Percentiles rank a stretch among this genome's conserved stretches.
Conservation (phyloP, 2,797 vertebrate species). For the Pipistrellus pipistrellus region DNA sequence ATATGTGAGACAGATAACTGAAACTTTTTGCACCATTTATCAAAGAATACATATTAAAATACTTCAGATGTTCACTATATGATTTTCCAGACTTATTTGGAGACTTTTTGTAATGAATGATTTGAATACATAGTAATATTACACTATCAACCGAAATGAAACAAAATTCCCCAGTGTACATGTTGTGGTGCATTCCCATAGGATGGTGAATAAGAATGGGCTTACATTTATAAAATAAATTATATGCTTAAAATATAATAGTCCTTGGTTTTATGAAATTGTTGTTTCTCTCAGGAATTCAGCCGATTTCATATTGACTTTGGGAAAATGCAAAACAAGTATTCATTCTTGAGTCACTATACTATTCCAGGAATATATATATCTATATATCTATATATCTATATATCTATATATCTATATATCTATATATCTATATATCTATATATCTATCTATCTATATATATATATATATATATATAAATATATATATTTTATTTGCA, state of each 20-base stretch:
- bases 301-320: slow-evolving; percentile 60
- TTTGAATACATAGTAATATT: slow-evolving; percentile 58
- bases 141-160: slow-evolving; percentile 65
- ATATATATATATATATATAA: background rate
- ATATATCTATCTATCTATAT: background rate
- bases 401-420: background rate
- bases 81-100: slow-evolving; percentile 42
- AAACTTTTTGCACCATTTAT: slow-evolving; percentile 13
- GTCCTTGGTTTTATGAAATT: slow-evolving; percentile 52
- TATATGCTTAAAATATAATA: slow-evolving; percentile 72
- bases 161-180: slow-evolving; percentile 64
- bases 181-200: slow-evolving; percentile 54
- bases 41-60: slow-evolving; percentile 41
- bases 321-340: slow-evolving; percentile 56
- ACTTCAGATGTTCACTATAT: background rate
- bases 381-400: background rate
- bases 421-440: background rate
- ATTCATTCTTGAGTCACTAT: slow-evolving; percentile 31
- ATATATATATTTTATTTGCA: slow-evolving; percentile 32
- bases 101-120: slow-evolving; percentile 63
- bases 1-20: slow-evolving; percentile 7
- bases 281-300: slow-evolving; percentile 69
- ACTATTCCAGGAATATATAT: background rate
- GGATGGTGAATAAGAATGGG: slow-evolving; percentile 47
- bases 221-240: slow-evolving; percentile 75